Percentiles rank a stretch among this genome's conserved stretches.
Conservation (phyloP, 2,797 vertebrate species). For the Petrocephalus sullivani region DNA sequence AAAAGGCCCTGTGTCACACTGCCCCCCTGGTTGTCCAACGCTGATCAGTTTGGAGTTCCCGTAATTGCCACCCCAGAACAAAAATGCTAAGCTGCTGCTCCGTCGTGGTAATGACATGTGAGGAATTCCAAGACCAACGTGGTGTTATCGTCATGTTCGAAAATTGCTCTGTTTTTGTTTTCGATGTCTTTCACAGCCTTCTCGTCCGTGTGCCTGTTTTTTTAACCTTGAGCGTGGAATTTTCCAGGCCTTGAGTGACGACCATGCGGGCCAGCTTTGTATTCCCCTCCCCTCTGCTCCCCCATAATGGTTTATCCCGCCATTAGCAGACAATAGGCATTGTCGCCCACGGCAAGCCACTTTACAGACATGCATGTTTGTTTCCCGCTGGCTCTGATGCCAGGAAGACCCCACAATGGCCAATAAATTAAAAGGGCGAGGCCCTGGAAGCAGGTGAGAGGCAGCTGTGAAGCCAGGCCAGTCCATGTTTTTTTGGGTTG, state of each 20-base stretch:
- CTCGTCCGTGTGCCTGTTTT: conserved; percentile 44
- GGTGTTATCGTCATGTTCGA: conserved; percentile 15
- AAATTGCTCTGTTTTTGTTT: conserved; percentile 29
- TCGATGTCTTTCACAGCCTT: conserved; percentile 20
- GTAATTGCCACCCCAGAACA: background rate
- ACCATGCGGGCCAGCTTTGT: conserved; percentile 40
- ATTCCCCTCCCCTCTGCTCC: conserved; percentile 36
- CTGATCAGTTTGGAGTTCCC: background rate
- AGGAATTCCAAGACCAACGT: conserved; percentile 24
- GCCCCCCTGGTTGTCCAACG: background rate
- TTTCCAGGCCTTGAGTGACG: conserved; percentile 43
- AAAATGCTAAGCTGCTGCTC: background rate
- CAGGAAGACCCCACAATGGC: conserved; percentile 73
- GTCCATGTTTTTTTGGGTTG: background rate
- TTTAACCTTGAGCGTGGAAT: conserved; percentile 35
- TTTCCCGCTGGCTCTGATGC: conserved; percentile 56
- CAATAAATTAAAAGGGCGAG: conserved; percentile 63
- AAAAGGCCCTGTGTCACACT: background rate
- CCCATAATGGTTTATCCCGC: conserved; percentile 55
- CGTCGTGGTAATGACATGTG: background rate
- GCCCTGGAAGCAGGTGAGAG: conserved; percentile 48
- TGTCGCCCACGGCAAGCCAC: conserved; percentile 51
- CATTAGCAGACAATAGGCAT: conserved; percentile 71
- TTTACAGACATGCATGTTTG: conserved; percentile 61
- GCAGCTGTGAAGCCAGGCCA: background rate